phyloP scores from a whole-genome alignment of 2,113 vertebrate genomes.

The Lonchura striata region DNA sequence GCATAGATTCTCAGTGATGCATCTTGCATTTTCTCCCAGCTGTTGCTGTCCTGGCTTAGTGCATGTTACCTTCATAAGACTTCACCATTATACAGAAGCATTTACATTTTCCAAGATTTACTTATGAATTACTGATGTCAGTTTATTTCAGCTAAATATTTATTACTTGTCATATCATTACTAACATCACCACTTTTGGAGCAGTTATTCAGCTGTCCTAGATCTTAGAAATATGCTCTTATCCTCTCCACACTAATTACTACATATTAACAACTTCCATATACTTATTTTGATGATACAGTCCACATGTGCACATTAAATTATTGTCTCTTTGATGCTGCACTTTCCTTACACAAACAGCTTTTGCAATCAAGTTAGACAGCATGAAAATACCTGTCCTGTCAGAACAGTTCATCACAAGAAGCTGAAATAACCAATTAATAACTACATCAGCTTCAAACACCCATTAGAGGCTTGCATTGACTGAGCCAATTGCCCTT shows the following conservation, averaged over 20 bases:
- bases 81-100: background rate
- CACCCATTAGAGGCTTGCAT: background rate
- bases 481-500: slow-evolving; percentile 43
- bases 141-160: background rate
- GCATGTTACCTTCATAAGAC: background rate
- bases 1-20: background rate
- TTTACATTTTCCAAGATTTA: background rate
- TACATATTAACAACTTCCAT: background rate
- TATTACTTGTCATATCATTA: background rate
- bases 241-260: background rate
- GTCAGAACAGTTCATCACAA: slow-evolving; percentile 23
- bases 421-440: slow-evolving; percentile 52
- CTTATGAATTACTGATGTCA: background rate
- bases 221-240: background rate
- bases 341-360: background rate
- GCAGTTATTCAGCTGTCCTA: background rate
- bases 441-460: slow-evolving; percentile 37
- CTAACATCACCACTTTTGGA: background rate
- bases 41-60: background rate
- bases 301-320: background rate
- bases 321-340: background rate
- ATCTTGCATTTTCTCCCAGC: background rate
- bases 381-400: slow-evolving; percentile 56
- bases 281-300: background rate
- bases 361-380: background rate